Evolutionary conservation across 2,888 invertebrate species (phyloP), one percentile per base, ranked within the genome.

Genomic region (Parasteatoda lunata): DNA sequence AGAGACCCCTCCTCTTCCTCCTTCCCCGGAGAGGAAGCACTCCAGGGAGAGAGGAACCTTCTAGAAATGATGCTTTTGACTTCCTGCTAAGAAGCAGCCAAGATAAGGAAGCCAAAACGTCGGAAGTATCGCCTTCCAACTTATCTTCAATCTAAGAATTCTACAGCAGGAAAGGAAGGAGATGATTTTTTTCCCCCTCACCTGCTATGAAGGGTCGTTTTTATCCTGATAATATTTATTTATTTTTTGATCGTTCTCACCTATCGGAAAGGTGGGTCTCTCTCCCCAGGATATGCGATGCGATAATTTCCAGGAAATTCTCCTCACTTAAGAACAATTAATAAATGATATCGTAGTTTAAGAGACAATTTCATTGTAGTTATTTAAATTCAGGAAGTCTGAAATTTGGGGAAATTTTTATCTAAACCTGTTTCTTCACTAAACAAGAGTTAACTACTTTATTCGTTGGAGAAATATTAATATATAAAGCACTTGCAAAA

Each of bases 91-190:
- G 76, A 65, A 59, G 59, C 59, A 59, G 8, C 59, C 59, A 75
- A 76, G 85, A 85, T 79, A 79, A 85, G 85, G 76, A 75, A 76
- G 47, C 72, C 80, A 85, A 47, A 30, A 45, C 70, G 52, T 77
- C 85, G 85, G 85, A 85, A 85, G 77, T 80, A 75, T 85, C 76
- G 59, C 77, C 59, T 13, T 59, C 80, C 80, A 80, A 85, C 85
- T 85, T 85, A 85, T 85, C 85, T 85, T 66, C 52, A 85, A 85
- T 85, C 85, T 85, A 76, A 85, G 85, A 69, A 51, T 85, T 70
- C 76, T 85, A 75, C 79, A 69, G 54, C 45, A 47, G 6, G 59
- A 71, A n/a, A 51, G 45, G 15, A 15, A 68, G 69, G 52, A 85
- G 80, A 85, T 85, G 77, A 80, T 80, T 84, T 64, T 64, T 64